These are phyloP conservation scores for Desmodus rotundus DNA, from an alignment of 2,113 vertebrate species.

Conservation along the genomic window DNA sequence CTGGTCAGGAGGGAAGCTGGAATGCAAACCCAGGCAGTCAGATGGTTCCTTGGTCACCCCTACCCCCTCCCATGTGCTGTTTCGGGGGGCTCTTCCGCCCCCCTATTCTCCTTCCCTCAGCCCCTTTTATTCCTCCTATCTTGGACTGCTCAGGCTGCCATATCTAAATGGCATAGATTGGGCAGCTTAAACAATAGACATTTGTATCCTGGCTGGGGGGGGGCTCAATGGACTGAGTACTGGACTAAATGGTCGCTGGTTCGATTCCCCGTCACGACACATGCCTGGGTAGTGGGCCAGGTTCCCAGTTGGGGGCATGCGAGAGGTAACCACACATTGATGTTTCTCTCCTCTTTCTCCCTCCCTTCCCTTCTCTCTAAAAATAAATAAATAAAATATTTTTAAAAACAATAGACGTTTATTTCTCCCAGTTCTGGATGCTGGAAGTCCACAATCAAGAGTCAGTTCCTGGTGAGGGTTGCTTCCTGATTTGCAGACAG, in stretches of 20 bases:
- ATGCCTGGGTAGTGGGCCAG: too few relatives aligned
- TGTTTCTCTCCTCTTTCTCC: too few relatives aligned
- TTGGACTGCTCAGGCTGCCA: not conserved
- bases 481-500: not conserved
- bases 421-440: not conserved
- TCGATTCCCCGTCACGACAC: too few relatives aligned
- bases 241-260: too few relatives aligned
- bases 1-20: not conserved
- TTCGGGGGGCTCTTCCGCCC: rapidly evolving
- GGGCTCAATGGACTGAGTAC: too few relatives aligned
- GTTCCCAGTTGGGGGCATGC: too few relatives aligned
- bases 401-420: not conserved
- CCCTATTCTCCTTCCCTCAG: not conserved
- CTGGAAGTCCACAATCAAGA: not conserved
- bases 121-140: too few relatives aligned
- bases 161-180: not conserved
- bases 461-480: not conserved
- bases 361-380: too few relatives aligned
- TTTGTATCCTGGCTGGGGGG: too few relatives aligned
- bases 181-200: not conserved
- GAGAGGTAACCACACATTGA: too few relatives aligned
- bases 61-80: not conserved
- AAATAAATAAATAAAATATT: too few relatives aligned
- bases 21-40: not conserved
- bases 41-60: not conserved